phyloP scores from a whole-genome alignment of 2,113 vertebrate species.

The Solea senegalensis region DNA sequence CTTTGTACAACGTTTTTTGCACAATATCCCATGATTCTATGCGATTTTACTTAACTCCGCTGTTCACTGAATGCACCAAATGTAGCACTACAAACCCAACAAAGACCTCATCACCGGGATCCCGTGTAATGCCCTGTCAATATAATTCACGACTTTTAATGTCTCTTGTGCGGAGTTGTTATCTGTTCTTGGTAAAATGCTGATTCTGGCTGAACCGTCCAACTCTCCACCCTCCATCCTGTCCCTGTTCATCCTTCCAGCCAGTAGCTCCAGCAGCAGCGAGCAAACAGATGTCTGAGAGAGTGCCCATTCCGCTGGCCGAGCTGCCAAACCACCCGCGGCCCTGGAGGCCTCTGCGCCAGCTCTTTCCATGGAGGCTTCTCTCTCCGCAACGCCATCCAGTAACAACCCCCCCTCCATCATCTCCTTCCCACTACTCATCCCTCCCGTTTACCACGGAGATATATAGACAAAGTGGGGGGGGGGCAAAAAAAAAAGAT shows the following conservation, averaged over 20 bases:
- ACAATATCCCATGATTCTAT: not conserved
- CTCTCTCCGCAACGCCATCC: conserved; percentile 55
- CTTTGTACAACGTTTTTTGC: conserved; percentile 11
- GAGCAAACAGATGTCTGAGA: conserved; percentile 88
- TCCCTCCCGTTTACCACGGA: conserved; percentile 45
- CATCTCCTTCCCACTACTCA: conserved; percentile 16
- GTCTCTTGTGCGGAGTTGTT: conserved; percentile 22
- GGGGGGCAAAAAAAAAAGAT: not conserved
- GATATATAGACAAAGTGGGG: conserved; percentile 38
- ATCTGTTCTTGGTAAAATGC: conserved; percentile 50
- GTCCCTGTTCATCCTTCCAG: conserved; percentile 32
- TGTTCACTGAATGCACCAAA: conserved; percentile 19
- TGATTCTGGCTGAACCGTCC: conserved; percentile 68
- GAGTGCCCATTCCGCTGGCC: conserved; percentile 80
- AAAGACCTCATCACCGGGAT: not conserved
- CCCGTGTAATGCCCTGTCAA: not conserved
- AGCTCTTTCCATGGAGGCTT: conserved; percentile 76
- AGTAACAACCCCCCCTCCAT: conserved; percentile 11
- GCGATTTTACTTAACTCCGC: not conserved
- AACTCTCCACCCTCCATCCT: conserved; percentile 37
- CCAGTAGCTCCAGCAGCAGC: conserved; percentile 79
- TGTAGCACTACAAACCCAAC: conserved; percentile 3
- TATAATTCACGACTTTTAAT: conserved; percentile 11
- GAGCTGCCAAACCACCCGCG: conserved; percentile 80
- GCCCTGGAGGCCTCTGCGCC: conserved; percentile 78